Evolutionary conservation across 2,888 invertebrate species (phyloP), one percentile per base, ranked within the genome.

Genomic region (Perizoma flavofasciatum): DNA sequence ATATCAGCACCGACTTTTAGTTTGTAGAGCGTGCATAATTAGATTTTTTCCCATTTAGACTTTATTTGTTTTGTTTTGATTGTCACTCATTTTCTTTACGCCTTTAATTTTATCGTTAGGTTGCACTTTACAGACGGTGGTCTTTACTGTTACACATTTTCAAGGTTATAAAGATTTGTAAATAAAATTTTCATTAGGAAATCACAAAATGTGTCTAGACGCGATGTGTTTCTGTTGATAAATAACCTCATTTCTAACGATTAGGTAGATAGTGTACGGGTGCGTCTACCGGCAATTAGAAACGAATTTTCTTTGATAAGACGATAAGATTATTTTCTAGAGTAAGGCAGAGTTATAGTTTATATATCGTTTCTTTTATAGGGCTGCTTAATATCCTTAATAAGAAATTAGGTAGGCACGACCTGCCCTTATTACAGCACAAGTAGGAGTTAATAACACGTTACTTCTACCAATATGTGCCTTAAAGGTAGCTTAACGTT

Each of bases 201-300:
- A 58, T 59, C 60, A 57, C 34, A 35, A 52, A 52, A 63, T 64
- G 69, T 72, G 76, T 74, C 70, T 61, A 44, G 40, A 44, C 55
- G 59, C 61, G 49, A 73, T 2, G 58, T 66, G 60, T 59, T 63
- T 61, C 63, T 67, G 68, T 67, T 67, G 70, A 67, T 66, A 68
- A 75, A 67, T 83, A 79, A 74, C 80, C 79, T 74, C 69, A 66
- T 70, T 79, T 66, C 55, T 57, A 63, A 65, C 69, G 70, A 71
- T 71, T 67, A 70, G 79, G 77, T 73, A 79, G 74, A 65, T 53
- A 10, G 61, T 55, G 73, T 71, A 75, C 77, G 76, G 82, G 79
- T 78, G 82, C 83, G 84, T 78, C 77, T 75, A 63, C 66, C 65
- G 73, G 71, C 85, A 88, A 86, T 85, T 86, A 87, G 77, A 83